Base-by-base conservation (phyloP, 2,113 vertebrate genomes). In the Indicator maculatus region DNA sequence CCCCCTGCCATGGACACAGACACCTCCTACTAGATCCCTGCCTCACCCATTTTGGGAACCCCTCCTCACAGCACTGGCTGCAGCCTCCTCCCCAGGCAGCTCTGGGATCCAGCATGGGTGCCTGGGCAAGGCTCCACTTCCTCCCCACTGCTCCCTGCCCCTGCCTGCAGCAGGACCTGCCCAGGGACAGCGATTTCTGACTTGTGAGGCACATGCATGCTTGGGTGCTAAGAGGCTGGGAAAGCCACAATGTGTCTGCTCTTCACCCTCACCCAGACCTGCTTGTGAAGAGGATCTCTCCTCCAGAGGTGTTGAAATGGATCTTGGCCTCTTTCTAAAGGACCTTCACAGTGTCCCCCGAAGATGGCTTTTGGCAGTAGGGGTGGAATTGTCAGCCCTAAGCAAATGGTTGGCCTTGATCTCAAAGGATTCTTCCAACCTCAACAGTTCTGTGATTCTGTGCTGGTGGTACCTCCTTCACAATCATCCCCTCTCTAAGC, bases 51-150 rank as follows among this genome's bases (percentile, higher is more conserved):
- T 75, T 47, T 0, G 0, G 17, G 17, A 16, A 28, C 26, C 28
- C 23, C 63, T 91, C 59, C 71, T 74, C 1, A 3, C 9, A 3
- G 52, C 1, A 0, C 38, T n/a, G 31, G 55, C 60, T 61, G 60
- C 61, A 77, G 20, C 23, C 33, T 77, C 14, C 12, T 52, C 45
- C 44, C 16, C 31, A 30, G 39, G 52, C 60, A 89, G 70, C 61
- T 56, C 52, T 1, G 0, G 73, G 69, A 11, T 41, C 36, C 10
- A 1, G 27, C 6, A 17, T 0, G 6, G 56, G 31, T 23, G 38
- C 20, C 66, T 52, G 19, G 53, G 56, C 61, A 39, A 61, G 41
- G 53, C 4, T 6, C 47, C 56, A 31, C 65, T 78, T 65, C 65
- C 81, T 16, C 63, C 59, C 41, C 64, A 3, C 66, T 31, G 53